Percentiles rank a stretch among this genome's conserved stretches.
Evolutionary conservation across 2,113 vertebrate genomes (phyloP).

Genomic region (Bambusicola thoracicus): DNA sequence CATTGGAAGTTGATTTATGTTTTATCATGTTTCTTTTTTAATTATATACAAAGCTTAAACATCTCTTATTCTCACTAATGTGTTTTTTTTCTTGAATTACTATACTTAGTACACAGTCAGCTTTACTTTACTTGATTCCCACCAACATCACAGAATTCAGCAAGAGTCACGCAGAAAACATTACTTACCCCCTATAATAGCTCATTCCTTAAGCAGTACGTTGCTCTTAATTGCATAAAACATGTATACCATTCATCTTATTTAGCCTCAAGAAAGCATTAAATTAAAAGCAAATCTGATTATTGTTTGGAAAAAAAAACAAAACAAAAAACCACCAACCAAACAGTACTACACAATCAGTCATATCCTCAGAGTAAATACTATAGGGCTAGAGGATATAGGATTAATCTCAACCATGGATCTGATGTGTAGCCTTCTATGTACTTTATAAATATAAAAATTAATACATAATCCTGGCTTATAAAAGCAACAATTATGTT

Average conservation of each 20-base stretch:
- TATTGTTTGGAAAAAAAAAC: not conserved
- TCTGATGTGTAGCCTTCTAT: not conserved
- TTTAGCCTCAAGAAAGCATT: not conserved
- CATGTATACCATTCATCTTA: not conserved
- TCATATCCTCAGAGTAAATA: not conserved
- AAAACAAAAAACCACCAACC: not conserved
- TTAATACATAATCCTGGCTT: conserved; percentile 11
- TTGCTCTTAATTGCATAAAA: not conserved
- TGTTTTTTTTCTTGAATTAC: not conserved
- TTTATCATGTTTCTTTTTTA: not conserved
- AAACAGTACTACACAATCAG: not conserved
- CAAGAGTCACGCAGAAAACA: not conserved
- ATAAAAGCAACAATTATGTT: conserved; percentile 20
- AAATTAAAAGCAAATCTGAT: not conserved
- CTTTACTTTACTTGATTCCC: not conserved
- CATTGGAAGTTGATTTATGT: not conserved
- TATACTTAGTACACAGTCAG: not conserved
- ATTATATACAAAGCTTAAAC: not conserved
- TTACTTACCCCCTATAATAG: not conserved
- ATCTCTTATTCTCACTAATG: not conserved
- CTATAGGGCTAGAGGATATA: not conserved
- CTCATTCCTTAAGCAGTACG: not conserved
- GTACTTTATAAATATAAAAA: conserved; percentile 7
- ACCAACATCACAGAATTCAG: not conserved
- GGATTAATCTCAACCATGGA: not conserved